Evolutionary conservation across 2,888 invertebrate genomes (phyloP).

Genomic region (Chalcis sispes): DNA sequence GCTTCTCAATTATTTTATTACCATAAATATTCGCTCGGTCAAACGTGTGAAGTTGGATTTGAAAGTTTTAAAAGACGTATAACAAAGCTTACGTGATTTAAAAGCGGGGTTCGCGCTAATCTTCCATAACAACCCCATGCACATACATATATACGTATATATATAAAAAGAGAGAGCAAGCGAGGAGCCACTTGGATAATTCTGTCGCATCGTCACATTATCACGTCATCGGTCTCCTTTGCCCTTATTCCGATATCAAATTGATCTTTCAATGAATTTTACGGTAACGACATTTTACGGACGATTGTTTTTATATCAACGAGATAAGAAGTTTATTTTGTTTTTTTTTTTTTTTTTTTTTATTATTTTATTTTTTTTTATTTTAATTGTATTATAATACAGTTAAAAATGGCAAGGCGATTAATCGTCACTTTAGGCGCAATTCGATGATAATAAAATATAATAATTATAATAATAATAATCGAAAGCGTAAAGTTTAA

Average conservation of each 20-base stretch:
- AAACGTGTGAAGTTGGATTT: conserved; percentile 11
- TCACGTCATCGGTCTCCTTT: conserved; percentile 48
- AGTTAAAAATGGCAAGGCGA: too few species aligned
- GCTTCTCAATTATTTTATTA: conserved; percentile 7
- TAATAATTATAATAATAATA: too few species aligned
- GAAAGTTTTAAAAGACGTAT: conserved; percentile 30
- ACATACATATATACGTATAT: neutral
- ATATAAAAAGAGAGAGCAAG: neutral
- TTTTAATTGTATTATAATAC: too few species aligned
- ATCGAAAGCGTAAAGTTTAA: too few species aligned
- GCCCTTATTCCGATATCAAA: conserved; percentile 45
- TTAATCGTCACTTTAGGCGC: too few species aligned
- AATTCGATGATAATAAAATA: too few species aligned
- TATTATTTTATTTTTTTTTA: too few species aligned
- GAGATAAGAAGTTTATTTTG: too few species aligned
- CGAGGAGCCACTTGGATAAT: conserved; percentile 50
- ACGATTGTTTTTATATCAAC: neutral
- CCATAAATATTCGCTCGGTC: conserved; percentile 35
- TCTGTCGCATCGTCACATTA: conserved; percentile 53
- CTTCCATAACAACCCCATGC: conserved; percentile 49
- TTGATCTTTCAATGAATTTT: conserved; percentile 42
- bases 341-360: too few species aligned
- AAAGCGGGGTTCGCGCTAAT: conserved; percentile 47
- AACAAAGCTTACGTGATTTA: conserved; percentile 40
- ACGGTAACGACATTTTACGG: conserved; percentile 8